phyloP scores from a whole-genome alignment of 2,797 vertebrate species.

The Myotis myotis region DNA sequence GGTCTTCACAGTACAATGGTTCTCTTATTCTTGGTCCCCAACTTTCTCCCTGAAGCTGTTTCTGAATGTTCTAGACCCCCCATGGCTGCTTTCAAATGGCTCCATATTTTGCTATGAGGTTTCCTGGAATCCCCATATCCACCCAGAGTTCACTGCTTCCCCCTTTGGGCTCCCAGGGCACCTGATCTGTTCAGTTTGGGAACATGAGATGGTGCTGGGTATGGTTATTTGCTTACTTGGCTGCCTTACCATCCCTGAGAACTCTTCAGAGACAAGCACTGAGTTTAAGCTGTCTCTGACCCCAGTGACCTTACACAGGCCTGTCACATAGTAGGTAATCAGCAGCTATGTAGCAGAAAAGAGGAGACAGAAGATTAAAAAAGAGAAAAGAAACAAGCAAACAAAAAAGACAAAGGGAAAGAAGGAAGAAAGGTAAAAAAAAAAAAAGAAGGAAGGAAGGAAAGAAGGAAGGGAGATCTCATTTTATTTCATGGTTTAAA shows the following conservation, averaged over 20 bases:
- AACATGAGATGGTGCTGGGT: too few relatives aligned
- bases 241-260: not conserved
- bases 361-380: not conserved
- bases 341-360: not conserved
- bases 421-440: not conserved
- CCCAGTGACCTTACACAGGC: not conserved
- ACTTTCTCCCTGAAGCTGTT: not conserved
- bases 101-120: not conserved
- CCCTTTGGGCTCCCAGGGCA: not conserved
- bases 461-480: not conserved
- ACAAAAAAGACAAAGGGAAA: not conserved
- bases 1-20: not conserved
- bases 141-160: not conserved
- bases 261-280: not conserved
- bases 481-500: not conserved
- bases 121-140: not conserved
- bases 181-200: not conserved
- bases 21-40: not conserved
- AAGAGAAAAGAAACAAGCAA: not conserved
- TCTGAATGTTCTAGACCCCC: not conserved
- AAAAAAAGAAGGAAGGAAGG: not conserved
- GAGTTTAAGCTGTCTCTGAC: not conserved
- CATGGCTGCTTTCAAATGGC: rapidly evolving
- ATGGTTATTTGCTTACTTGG: not conserved
- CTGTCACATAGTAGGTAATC: not conserved